Conservation (phyloP, 2,797 vertebrate genomes). For the Vespertilio murinus region DNA sequence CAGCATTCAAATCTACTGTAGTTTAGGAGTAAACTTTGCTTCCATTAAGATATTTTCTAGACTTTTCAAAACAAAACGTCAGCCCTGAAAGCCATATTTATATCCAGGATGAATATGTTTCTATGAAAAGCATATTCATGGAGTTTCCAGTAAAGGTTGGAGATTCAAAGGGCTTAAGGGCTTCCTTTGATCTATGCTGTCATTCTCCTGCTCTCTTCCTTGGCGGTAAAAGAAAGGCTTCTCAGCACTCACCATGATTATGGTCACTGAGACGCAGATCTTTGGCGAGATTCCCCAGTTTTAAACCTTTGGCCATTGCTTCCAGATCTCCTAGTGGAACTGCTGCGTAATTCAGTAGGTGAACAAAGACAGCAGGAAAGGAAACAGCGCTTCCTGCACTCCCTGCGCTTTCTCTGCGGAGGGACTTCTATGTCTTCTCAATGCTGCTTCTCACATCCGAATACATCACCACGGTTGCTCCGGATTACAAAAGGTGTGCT, state of each 20-base stretch:
- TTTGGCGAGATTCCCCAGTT: constrained; percentile 57
- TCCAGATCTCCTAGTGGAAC: constrained; percentile 42
- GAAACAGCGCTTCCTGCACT: constrained; percentile 68
- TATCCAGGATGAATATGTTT: constrained; percentile 55
- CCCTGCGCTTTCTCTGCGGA: constrained; percentile 55
- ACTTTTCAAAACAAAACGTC: constrained; percentile 60
- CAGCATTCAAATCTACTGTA: constrained; percentile 50
- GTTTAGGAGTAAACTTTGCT: constrained; percentile 14
- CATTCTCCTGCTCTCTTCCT: constrained; percentile 57
- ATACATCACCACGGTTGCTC: background rate
- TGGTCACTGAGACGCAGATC: constrained; percentile 58
- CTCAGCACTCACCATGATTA: constrained; percentile 67
- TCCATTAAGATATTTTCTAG: background rate
- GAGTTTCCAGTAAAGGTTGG: constrained; percentile 64
- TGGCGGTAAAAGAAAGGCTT: constrained; percentile 54
- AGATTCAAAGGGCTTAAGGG: constrained; percentile 8
- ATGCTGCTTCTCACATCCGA: background rate
- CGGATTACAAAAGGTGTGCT: background rate
- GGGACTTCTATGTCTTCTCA: background rate
- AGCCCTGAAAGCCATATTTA: constrained; percentile 64
- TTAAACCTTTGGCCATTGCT: constrained; percentile 52
- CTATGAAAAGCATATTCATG: constrained; percentile 44
- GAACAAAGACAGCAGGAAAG: constrained; percentile 80
- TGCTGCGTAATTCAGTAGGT: constrained; percentile 76
- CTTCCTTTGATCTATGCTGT: constrained; percentile 57